Percentiles rank a stretch among this genome's conserved stretches.
phyloP scores from a whole-genome alignment of 2,113 vertebrate species.

The Ceyx melanurus region DNA sequence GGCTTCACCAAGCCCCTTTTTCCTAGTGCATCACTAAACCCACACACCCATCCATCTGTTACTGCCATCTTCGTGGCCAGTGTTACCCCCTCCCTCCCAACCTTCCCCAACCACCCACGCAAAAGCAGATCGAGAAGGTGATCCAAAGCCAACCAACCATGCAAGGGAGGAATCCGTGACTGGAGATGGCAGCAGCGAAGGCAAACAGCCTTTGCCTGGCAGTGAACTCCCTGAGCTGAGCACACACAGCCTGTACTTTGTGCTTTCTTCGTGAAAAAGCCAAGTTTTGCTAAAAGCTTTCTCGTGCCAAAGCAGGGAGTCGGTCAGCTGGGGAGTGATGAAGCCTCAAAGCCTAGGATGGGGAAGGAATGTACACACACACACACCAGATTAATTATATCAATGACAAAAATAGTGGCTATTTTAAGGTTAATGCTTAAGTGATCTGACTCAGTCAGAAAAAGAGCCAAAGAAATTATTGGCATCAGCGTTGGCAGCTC shows the following conservation, averaged over 20 bases:
- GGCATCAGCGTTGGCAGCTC: neutral
- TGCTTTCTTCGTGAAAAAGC: neutral
- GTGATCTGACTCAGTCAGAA: constrained; percentile 22
- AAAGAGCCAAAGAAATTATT: constrained; percentile 29
- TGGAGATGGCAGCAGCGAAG: neutral
- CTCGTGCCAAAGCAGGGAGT: neutral
- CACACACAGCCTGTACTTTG: neutral
- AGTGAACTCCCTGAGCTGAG: neutral
- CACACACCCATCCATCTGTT: neutral
- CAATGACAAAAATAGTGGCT: constrained; percentile 9
- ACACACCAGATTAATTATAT: constrained; percentile 6
- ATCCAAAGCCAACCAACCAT: neutral
- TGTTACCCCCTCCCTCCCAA: neutral
- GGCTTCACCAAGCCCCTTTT: neutral
- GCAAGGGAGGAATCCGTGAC: neutral
- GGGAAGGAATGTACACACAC: neutral
- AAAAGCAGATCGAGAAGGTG: neutral
- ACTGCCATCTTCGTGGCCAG: neutral
- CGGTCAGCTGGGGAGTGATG: neutral
- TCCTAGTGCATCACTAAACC: neutral
- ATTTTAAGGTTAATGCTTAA: constrained; percentile 51
- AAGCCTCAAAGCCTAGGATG: neutral
- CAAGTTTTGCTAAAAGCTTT: neutral
- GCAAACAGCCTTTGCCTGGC: neutral
- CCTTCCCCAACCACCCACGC: neutral